These are phyloP conservation scores for Podarcis siculus DNA, from an alignment of 2,797 vertebrate species.

Conservation along the genomic window DNA sequence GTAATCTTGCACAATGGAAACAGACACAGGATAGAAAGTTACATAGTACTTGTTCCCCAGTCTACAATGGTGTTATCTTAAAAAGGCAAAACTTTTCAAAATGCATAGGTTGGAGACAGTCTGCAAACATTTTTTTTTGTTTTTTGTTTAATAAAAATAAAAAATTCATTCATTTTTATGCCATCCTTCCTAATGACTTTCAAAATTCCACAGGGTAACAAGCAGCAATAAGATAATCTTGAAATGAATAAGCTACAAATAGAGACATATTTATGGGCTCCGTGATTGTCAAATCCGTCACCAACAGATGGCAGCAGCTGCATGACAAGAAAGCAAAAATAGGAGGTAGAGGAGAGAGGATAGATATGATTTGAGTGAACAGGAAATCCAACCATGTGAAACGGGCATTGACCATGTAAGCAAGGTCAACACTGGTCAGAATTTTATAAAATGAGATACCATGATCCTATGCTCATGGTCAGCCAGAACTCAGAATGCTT, in stretches of 20 bases:
- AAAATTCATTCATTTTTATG: not conserved
- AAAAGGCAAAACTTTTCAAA: constrained; percentile 2
- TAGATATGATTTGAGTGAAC: not conserved
- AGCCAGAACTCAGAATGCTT: not conserved
- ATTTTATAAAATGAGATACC: too few relatives aligned
- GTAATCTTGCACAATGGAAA: not conserved
- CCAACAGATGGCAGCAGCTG: constrained; percentile 67
- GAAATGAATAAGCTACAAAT: not conserved
- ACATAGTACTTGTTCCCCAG: constrained; percentile 22
- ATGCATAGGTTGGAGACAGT: not conserved
- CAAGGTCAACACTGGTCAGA: not conserved
- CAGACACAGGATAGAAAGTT: not conserved
- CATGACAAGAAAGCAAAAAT: constrained; percentile 26
- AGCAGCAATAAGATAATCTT: not conserved
- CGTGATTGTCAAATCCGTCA: not conserved
- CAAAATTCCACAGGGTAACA: not conserved
- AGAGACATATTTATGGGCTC: not conserved
- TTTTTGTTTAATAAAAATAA: not conserved
- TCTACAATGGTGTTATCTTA: not conserved
- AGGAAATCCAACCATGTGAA: not conserved
- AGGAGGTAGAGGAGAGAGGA: fast-evolving
- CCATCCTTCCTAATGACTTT: constrained; percentile 1
- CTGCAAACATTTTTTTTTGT: not conserved
- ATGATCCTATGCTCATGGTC: not conserved
- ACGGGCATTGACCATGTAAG: not conserved